phyloP scores from a whole-genome alignment of 2,797 vertebrate species.

The Picus viridis region DNA sequence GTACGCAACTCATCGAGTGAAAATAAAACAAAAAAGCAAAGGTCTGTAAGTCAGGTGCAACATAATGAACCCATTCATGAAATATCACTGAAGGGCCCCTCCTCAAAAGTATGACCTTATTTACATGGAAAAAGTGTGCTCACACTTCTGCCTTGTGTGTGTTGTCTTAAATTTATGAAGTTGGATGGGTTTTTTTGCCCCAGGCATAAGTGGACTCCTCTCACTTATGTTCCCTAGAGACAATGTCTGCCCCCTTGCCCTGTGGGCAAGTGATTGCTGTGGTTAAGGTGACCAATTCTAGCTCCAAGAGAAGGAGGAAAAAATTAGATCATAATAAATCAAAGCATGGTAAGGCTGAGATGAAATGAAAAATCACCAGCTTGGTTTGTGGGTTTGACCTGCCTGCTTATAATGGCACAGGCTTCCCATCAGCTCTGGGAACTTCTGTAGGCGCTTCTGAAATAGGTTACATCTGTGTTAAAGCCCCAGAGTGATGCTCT shows the following conservation, averaged over 20 bases:
- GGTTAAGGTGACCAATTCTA: not conserved
- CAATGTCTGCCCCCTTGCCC: not conserved
- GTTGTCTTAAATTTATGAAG: conserved; percentile 69
- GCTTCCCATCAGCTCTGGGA: not conserved
- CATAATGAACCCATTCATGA: conserved; percentile 75
- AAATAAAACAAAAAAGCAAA: conserved; percentile 40
- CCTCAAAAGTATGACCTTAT: conserved; percentile 73
- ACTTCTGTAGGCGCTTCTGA: not conserved
- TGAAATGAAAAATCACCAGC: conserved; percentile 28
- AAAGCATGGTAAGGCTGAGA: not conserved
- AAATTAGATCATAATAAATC: conserved; percentile 41
- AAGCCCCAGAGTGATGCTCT: not conserved
- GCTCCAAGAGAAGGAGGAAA: not conserved
- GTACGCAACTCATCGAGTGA: conserved; percentile 20
- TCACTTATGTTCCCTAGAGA: conserved; percentile 61
- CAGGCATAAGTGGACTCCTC: conserved; percentile 5
- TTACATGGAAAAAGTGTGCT: conserved; percentile 73
- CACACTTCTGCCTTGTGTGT: conserved; percentile 52
- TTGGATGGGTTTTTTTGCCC: not conserved
- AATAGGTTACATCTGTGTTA: not conserved
- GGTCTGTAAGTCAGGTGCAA: conserved; percentile 70
- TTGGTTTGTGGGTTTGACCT: conserved; percentile 15
- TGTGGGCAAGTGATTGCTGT: not conserved
- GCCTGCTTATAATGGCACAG: not conserved
- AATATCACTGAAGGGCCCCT: conserved; percentile 36